Base-by-base conservation (phyloP, 2,888 invertebrate genomes). In the Drosophila demipolita region DNA sequence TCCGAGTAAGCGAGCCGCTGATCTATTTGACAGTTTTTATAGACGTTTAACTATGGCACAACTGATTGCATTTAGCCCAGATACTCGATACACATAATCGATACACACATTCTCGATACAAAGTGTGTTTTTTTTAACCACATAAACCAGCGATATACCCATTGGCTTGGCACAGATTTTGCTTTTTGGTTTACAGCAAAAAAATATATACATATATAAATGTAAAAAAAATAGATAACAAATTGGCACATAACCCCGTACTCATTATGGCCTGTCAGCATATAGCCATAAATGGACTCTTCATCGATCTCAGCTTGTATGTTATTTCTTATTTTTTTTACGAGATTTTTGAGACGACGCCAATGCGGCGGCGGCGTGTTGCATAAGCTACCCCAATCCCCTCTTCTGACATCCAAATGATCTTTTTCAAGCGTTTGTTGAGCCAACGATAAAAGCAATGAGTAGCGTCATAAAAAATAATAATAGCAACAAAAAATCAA, bases 241-340 rank as follows among this genome's bases (percentile, higher is more conserved):
- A 68, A 67, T 59, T 61, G 74, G 67, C 76, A 82, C 78, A 78
- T 74, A 84, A 75, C 90, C 90, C 82, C 87, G 80, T 82, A 80
- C 87, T 86, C 82, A 78, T 75, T 81, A 72, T 29, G 53, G 73
- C 62, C 65, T 67, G 83, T 72, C 75, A 65, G 67, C 62, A 69
- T 54, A 76, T 70, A 48, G 54, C 86, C 83, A 80, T 82, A 86
- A 78, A 85, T 85, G 83, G 85, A 81, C 81, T 74, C 63, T 73
- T 52, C 0, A 20, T 55, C 54, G 69, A 78, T 78, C 63, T 66
- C 50, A 58, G 75, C 36, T 65, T 69, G 54, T 40, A 52, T 63
- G 55, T 71, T 64, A 11, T 48, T 54, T 68, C 52, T 38, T 45
- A 50, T 45, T 50, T 60, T 64, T 53, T 65, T 58, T 50, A 48